A percentile compares a stretch with the other conserved stretches of the same genome.
phyloP scores from a whole-genome alignment of 2,797 vertebrate species.

The Tolypeutes matacus region DNA sequence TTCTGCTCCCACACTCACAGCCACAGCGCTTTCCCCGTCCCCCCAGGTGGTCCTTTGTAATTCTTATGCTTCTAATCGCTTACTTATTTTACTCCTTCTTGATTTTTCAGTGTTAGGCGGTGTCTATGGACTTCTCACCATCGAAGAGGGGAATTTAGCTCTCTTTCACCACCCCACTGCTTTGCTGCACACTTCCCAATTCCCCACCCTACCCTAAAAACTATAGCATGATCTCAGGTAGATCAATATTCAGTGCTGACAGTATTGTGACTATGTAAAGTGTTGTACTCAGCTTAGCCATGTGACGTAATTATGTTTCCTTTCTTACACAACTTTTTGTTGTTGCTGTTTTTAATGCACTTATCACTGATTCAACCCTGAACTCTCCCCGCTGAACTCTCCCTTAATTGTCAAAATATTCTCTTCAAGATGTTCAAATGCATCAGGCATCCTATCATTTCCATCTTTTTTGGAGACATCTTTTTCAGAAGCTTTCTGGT shows the following conservation, averaged over 20 bases:
- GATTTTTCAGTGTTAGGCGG: neutral
- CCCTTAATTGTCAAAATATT: neutral
- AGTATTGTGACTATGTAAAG: neutral
- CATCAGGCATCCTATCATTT: neutral
- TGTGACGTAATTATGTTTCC: neutral
- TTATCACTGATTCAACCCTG: neutral
- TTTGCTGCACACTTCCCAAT: neutral
- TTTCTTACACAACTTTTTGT: conserved; percentile 42
- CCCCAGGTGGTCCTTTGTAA: neutral
- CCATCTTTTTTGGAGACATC: neutral
- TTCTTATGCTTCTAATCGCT: neutral
- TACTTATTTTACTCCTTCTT: neutral
- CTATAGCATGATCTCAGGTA: neutral
- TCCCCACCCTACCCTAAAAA: neutral
- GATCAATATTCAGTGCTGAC: neutral
- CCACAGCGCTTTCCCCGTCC: neutral
- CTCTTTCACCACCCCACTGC: neutral
- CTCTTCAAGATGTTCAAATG: neutral
- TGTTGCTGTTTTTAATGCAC: neutral
- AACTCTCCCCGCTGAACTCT: conserved; percentile 4
- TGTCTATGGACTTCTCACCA: neutral
- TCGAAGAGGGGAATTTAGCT: neutral
- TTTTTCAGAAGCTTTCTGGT: conserved; percentile 8
- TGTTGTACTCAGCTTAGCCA: neutral
- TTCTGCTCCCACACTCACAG: neutral